Evolutionary conservation across 2,113 vertebrate species (phyloP).

Genomic region (Tachuris rubrigastra): DNA sequence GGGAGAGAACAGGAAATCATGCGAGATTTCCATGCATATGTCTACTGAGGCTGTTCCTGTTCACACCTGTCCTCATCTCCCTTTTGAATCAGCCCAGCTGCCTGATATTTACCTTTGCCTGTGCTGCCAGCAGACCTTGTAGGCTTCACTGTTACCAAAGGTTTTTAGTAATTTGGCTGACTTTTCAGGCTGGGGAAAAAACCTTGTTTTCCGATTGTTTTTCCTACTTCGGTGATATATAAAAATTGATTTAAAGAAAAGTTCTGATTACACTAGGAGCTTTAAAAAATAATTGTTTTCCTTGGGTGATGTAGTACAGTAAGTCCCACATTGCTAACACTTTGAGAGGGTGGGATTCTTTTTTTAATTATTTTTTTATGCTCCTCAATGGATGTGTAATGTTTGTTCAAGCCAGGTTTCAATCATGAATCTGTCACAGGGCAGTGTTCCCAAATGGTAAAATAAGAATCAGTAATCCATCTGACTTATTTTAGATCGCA

Average conservation of each 20-base stretch:
- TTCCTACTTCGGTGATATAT: background rate
- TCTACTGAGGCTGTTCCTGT: background rate
- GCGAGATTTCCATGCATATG: background rate
- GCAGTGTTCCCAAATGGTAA: background rate
- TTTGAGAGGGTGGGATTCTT: background rate
- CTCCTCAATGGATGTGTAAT: background rate
- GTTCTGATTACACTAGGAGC: background rate
- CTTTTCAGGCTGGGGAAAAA: background rate
- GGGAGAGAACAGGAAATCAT: conserved; percentile 32
- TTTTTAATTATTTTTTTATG: background rate
- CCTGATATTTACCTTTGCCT: conserved; percentile 11
- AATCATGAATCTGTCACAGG: background rate
- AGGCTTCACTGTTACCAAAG: background rate
- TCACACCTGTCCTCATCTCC: conserved; percentile 42
- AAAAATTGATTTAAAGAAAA: background rate
- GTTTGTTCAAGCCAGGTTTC: background rate
- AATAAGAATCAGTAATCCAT: background rate
- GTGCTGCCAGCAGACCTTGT: background rate
- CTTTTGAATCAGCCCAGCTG: background rate
- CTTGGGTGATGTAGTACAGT: background rate
- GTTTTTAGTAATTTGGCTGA: background rate
- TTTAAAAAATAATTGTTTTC: background rate
- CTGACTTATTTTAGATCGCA: background rate
- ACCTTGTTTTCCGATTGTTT: background rate
- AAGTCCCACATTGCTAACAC: background rate